Evolutionary conservation across 2,113 vertebrate genomes (phyloP).

Genomic region (Microcebus jonahi): DNA sequence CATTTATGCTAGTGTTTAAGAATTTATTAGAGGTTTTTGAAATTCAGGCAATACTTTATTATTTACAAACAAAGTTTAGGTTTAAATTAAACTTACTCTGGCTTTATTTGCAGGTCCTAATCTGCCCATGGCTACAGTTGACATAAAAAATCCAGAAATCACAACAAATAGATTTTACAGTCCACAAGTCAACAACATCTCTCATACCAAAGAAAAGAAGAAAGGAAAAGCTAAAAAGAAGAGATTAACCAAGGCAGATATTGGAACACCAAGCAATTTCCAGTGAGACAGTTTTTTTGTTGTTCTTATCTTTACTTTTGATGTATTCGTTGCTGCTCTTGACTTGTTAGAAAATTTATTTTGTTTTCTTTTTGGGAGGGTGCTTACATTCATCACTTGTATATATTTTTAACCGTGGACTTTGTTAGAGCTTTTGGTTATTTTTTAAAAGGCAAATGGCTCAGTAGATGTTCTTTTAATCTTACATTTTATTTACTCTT

Average conservation of each 20-base stretch:
- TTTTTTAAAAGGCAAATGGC: neutral
- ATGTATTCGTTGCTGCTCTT: neutral
- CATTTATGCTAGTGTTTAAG: neutral
- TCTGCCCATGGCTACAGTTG: conserved; percentile 97
- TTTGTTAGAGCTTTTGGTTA: neutral
- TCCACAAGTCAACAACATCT: conserved; percentile 95
- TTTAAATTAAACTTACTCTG: conserved; percentile 48
- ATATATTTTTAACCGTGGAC: neutral
- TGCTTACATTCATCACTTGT: neutral
- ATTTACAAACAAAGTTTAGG: neutral
- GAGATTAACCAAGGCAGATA: conserved; percentile 98
- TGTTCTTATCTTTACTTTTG: neutral
- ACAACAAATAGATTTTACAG: conserved; percentile 95
- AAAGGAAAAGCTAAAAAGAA: conserved; percentile 97
- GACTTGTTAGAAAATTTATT: neutral
- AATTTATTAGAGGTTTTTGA: conserved; percentile 15
- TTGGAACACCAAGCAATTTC: conserved; percentile 98
- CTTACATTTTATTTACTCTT: conserved; percentile 9
- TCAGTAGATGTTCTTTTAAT: neutral
- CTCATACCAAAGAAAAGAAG: conserved; percentile 96
- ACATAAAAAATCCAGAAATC: conserved; percentile 99
- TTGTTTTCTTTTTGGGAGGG: neutral
- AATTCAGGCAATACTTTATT: conserved; percentile 20
- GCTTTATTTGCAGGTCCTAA: conserved; percentile 89
- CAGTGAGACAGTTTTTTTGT: conserved; percentile 89